phyloP scores from a whole-genome alignment of 2,888 invertebrate genomes.

The Brachycybe producta region DNA sequence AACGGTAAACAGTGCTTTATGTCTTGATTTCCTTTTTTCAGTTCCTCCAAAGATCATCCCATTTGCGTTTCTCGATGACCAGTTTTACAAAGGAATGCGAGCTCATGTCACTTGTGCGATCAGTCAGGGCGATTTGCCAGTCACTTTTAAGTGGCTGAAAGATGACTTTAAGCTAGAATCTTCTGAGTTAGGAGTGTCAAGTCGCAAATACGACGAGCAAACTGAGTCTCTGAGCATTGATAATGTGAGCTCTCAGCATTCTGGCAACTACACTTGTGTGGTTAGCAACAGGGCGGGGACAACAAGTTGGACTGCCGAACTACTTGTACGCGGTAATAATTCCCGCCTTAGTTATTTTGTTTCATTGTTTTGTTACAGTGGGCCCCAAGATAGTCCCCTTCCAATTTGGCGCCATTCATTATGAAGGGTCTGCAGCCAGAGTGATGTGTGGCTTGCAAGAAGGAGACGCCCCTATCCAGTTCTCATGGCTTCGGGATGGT shows the following conservation, averaged over 20 bases:
- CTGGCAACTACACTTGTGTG: slow-evolving; percentile 31
- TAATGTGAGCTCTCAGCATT: not conserved
- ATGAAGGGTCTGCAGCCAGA: slow-evolving; percentile 66
- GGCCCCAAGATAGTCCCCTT: slow-evolving; percentile 53
- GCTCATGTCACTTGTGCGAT: slow-evolving; percentile 68
- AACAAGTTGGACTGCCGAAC: slow-evolving; percentile 7
- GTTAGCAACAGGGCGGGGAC: slow-evolving; percentile 11
- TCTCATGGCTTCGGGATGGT: slow-evolving; percentile 72
- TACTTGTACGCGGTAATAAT: slow-evolving; percentile 13
- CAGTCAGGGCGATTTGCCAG: slow-evolving; percentile 64
- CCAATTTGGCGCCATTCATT: slow-evolving; percentile 59
- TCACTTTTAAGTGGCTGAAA: slow-evolving; percentile 68
- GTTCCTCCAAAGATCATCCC: slow-evolving; percentile 68
- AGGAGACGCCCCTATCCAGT: slow-evolving; percentile 64
- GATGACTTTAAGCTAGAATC: slow-evolving; percentile 53
- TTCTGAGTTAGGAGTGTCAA: slow-evolving; percentile 19
- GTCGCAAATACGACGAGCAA: slow-evolving; percentile 45
- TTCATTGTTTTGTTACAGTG: slow-evolving; percentile 12
- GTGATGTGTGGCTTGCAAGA: slow-evolving; percentile 65
- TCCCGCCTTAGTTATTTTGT: too few species aligned
- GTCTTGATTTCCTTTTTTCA: slow-evolving; percentile 37
- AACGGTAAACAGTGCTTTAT: slow-evolving; percentile 50
- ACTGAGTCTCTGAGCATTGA: slow-evolving; percentile 52
- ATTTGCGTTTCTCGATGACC: slow-evolving; percentile 63
- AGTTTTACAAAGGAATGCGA: slow-evolving; percentile 66